Conservation (phyloP, 1,140 invertebrate species). For the Rhagoletis pomonella region DNA sequence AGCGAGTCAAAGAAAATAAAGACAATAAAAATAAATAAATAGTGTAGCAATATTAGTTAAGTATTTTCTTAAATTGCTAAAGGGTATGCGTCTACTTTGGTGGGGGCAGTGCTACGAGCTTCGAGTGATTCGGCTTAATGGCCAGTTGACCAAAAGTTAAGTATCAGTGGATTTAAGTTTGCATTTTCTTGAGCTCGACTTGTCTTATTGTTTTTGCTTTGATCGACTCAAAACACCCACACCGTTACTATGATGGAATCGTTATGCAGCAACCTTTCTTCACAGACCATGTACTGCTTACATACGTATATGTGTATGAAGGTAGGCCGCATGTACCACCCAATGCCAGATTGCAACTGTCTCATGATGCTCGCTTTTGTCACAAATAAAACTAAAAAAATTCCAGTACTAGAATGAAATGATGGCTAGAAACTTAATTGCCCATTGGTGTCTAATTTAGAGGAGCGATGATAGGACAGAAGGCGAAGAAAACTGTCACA, state of each 20-base stretch:
- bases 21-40: not conserved
- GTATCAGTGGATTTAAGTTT: not conserved
- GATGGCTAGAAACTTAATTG: slow-evolving; percentile 1
- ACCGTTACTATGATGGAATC: not conserved
- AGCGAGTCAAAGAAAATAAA: not conserved
- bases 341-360: not conserved
- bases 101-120: not conserved
- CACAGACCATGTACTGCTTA: not conserved
- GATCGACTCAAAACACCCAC: not conserved
- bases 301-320: not conserved
- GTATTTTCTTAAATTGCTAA: not conserved
- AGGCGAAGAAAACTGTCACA: no score
- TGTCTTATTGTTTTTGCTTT: not conserved
- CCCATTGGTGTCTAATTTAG: not conserved
- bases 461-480: no score
- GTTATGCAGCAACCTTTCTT: not conserved
- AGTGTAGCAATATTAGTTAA: not conserved
- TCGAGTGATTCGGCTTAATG: not conserved
- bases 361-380: slow-evolving; percentile 22
- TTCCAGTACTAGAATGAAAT: slow-evolving; percentile 14
- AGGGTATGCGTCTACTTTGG: not conserved
- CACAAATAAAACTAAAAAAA: slow-evolving; percentile 12
- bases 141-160: not conserved
- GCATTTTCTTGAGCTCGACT: not conserved
- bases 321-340: not conserved